These are phyloP conservation scores for Drepana falcataria DNA, from an alignment of 2,888 invertebrate species.

Conservation along the genomic window DNA sequence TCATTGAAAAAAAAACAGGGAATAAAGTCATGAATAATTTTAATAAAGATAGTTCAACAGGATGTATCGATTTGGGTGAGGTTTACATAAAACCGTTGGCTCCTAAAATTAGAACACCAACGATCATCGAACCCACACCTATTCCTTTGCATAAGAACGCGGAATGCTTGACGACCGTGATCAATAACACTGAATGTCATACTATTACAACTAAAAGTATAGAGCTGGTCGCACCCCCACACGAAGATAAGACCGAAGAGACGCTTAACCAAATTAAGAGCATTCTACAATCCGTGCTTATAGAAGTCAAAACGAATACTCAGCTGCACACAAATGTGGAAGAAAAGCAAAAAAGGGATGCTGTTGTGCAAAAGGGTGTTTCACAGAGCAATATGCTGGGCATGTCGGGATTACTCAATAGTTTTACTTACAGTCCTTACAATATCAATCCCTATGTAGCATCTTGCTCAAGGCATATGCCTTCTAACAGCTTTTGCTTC, in stretches of 20 bases:
- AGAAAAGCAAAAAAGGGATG: conserved; percentile 45
- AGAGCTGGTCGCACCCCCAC: conserved; percentile 16
- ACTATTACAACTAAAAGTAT: conserved; percentile 27
- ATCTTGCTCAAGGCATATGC: conserved; percentile 39
- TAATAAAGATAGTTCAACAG: conserved; percentile 26
- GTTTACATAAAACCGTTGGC: conserved; percentile 31
- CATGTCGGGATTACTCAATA: conserved; percentile 44
- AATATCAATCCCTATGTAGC: conserved; percentile 36
- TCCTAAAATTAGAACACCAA: conserved; percentile 12
- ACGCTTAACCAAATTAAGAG: conserved; percentile 60
- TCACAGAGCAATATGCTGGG: conserved; percentile 41
- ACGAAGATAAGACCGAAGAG: conserved; percentile 45
- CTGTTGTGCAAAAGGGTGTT: conserved; percentile 47
- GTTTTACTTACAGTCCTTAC: conserved; percentile 49
- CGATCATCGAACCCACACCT: conserved; percentile 7
- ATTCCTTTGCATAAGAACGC: conserved; percentile 26
- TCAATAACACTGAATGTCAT: conserved; percentile 39
- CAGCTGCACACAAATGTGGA: conserved; percentile 23
- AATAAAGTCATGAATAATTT: conserved; percentile 9
- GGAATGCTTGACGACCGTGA: conserved; percentile 31
- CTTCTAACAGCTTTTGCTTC: conserved; percentile 27
- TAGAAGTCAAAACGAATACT: conserved; percentile 54
- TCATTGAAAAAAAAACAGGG: conserved; percentile 9
- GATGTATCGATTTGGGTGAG: conserved; percentile 41
- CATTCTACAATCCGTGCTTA: conserved; percentile 57